Conservation (phyloP, 1,140 invertebrate genomes). For the Hylaeus anthracinus region DNA sequence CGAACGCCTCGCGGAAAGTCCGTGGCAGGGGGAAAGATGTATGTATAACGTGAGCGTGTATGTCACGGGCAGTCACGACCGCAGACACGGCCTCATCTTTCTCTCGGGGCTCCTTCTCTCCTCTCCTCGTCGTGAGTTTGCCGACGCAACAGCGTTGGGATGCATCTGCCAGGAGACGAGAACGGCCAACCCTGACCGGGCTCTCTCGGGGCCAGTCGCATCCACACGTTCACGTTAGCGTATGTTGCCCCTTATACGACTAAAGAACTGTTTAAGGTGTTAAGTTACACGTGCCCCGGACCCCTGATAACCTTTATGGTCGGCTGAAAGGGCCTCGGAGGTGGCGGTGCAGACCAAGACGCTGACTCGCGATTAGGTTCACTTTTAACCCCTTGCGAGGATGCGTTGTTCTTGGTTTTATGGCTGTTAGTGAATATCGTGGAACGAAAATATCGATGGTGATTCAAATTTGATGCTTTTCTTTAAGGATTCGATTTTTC, state of each 20-base stretch:
- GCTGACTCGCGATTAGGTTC: neutral
- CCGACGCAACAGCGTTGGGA: conserved; percentile 5
- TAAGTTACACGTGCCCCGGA: conserved; percentile 29
- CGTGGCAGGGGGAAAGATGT: conserved; percentile 50
- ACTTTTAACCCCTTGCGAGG: too few relatives aligned
- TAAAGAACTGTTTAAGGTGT: conserved; percentile 45
- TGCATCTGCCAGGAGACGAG: conserved; percentile 20
- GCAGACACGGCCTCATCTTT: conserved; percentile 62
- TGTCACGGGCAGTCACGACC: conserved; percentile 69
- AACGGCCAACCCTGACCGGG: conserved; percentile 21
- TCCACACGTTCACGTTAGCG: conserved; percentile 9
- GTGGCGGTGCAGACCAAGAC: neutral
- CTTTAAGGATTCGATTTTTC: too few relatives aligned
- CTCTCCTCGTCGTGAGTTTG: neutral
- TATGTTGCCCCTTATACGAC: conserved; percentile 26
- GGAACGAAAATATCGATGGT: too few relatives aligned
- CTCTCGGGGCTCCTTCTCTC: conserved; percentile 30
- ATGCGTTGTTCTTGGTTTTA: too few relatives aligned
- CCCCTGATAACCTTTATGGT: conserved; percentile 31
- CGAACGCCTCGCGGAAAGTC: conserved; percentile 52
- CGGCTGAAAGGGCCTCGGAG: neutral
- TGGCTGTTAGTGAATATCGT: too few relatives aligned
- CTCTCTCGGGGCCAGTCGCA: conserved; percentile 7
- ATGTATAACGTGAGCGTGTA: conserved; percentile 67
- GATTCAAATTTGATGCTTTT: too few relatives aligned